phyloP scores from a whole-genome alignment of 2,113 vertebrate genomes.

The Ibidorhyncha struthersii region DNA sequence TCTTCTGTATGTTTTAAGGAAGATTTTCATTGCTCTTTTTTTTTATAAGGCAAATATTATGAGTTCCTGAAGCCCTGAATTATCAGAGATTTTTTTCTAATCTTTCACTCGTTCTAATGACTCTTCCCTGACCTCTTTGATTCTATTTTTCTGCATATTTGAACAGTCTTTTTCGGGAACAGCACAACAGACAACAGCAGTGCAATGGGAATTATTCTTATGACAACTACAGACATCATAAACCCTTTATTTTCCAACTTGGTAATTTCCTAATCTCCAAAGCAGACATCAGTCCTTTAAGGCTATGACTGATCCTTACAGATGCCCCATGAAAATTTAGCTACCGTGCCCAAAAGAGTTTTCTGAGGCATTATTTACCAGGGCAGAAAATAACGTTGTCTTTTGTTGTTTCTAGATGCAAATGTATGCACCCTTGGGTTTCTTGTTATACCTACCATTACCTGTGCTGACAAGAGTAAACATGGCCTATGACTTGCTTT shows the following conservation, averaged over 20 bases:
- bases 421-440: neutral
- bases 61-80: neutral
- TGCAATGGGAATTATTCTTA: neutral
- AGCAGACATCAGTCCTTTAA: neutral
- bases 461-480: neutral
- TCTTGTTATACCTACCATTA: neutral
- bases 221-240: neutral
- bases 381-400: rapidly evolving
- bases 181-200: neutral
- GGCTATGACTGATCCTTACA: neutral
- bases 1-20: neutral
- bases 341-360: neutral
- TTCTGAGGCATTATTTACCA: neutral
- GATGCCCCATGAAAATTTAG: neutral
- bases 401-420: neutral
- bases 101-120: neutral
- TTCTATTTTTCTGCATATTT: neutral
- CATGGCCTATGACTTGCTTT: neutral
- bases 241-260: neutral
- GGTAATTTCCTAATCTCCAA: neutral
- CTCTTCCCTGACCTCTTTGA: neutral
- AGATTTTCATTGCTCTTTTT: neutral
- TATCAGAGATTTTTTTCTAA: neutral
- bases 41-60: neutral
- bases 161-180: neutral